Evolutionary conservation across 2,888 invertebrate species (phyloP).

Genomic region (Bursaphelenchus okinawaensis): DNA sequence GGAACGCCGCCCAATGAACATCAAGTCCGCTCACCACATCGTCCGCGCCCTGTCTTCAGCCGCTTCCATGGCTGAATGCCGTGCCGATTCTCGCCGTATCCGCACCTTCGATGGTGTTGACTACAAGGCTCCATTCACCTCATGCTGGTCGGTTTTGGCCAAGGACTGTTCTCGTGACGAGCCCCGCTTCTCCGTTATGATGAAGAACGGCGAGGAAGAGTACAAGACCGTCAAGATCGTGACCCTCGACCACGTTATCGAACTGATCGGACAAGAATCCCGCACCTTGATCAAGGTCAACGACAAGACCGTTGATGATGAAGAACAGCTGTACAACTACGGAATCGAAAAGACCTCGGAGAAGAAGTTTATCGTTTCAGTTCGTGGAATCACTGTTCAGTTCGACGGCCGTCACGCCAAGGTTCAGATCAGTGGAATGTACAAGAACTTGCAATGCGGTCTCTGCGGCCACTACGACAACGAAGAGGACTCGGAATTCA

Average conservation of each 20-base stretch:
- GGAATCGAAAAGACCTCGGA: constrained; percentile 11
- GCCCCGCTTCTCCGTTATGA: constrained; percentile 57
- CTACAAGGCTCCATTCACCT: constrained; percentile 44
- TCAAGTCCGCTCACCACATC: constrained; percentile 23
- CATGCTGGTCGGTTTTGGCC: constrained; percentile 59
- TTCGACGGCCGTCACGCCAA: constrained; percentile 45
- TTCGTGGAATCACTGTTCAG: constrained; percentile 37
- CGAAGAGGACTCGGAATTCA: constrained; percentile 42
- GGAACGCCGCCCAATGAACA: constrained; percentile 8
- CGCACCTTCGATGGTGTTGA: constrained; percentile 53
- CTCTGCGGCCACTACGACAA: constrained; percentile 54
- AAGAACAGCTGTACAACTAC: constrained; percentile 23
- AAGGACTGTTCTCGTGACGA: constrained; percentile 57
- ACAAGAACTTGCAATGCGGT: constrained; percentile 49
- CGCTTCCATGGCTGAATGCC: constrained; percentile 24
- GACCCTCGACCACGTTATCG: constrained; percentile 24
- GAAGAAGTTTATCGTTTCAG: constrained; percentile 28
- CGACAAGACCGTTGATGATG: constrained; percentile 32
- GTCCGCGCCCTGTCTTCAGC: constrained; percentile 16
- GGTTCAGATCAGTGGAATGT: constrained; percentile 35
- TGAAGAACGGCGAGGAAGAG: constrained; percentile 45
- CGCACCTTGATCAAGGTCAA: constrained; percentile 30
- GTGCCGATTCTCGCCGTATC: constrained; percentile 28
- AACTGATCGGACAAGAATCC: constrained; percentile 25
- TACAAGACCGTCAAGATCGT: constrained; percentile 45